Evolutionary conservation across 2,797 vertebrate genomes (phyloP).

Genomic region (Cheirogaleus major): DNA sequence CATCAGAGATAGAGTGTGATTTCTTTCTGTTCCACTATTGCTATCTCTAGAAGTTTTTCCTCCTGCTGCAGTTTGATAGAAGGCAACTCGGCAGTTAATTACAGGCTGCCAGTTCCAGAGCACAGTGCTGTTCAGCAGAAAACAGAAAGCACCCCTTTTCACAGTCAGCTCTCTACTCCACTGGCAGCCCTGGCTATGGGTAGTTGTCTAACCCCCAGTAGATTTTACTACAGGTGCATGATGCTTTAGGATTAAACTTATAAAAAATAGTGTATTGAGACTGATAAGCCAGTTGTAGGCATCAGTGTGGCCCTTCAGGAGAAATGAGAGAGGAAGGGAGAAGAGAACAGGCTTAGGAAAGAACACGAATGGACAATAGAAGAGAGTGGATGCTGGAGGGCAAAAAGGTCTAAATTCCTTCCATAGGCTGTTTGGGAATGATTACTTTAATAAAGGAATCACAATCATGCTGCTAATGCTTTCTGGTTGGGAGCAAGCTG

Average conservation of each 20-base stretch:
- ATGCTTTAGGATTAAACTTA: not conserved
- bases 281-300: constrained; percentile 11
- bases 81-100: constrained; percentile 50
- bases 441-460: constrained; percentile 77
- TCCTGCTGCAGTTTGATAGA: constrained; percentile 47
- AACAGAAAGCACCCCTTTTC: constrained; percentile 63
- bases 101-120: constrained; percentile 61
- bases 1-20: not conserved
- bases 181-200: not conserved
- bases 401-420: constrained; percentile 41
- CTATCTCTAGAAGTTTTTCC: not conserved
- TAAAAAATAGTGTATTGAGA: not conserved
- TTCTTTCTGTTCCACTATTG: constrained; percentile 40
- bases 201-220: constrained; percentile 23
- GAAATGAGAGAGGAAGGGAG: not conserved
- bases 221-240: not conserved
- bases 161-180: constrained; percentile 24
- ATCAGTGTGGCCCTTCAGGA: not conserved
- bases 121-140: not conserved
- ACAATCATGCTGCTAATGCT: constrained; percentile 74
- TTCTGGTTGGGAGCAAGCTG: constrained; percentile 75
- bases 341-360: not conserved
- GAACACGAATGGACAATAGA: not conserved
- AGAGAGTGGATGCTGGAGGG: not conserved
- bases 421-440: constrained; percentile 63